Evolutionary conservation across 2,113 vertebrate species (phyloP).

Genomic region (Tiliqua scincoides): DNA sequence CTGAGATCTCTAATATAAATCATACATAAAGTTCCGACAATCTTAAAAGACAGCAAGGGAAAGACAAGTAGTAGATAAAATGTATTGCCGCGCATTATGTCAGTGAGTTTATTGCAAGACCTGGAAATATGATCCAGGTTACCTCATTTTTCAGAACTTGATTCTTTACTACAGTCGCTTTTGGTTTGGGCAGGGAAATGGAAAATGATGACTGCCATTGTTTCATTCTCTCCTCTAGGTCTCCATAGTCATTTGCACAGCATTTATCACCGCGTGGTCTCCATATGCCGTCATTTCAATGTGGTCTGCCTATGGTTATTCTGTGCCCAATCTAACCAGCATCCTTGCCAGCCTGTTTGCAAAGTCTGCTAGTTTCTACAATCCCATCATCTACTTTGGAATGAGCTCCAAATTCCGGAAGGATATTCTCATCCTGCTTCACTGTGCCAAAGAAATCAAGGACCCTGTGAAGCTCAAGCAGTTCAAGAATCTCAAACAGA

Average conservation of each 20-base stretch:
- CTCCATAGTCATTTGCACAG: conserved; percentile 84
- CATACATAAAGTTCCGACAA: not conserved
- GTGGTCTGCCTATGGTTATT: conserved; percentile 81
- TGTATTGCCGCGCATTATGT: not conserved
- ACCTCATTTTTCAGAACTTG: not conserved
- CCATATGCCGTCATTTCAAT: conserved; percentile 87
- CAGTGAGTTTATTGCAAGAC: not conserved
- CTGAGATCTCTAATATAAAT: not conserved
- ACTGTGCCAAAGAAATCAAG: conserved; percentile 72
- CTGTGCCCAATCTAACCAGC: conserved; percentile 80
- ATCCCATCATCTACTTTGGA: conserved; percentile 85
- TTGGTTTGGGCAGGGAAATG: conserved; percentile 2
- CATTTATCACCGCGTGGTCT: conserved; percentile 84
- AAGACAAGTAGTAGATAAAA: not conserved
- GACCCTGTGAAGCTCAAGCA: conserved; percentile 79
- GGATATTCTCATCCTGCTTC: conserved; percentile 75
- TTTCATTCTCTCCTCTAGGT: conserved; percentile 64
- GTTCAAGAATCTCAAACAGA: conserved; percentile 79
- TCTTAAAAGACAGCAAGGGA: not conserved
- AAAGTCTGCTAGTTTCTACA: conserved; percentile 87
- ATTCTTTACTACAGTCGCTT: conserved; percentile 13
- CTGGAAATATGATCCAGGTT: not conserved
- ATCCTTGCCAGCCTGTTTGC: conserved; percentile 83
- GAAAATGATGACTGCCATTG: not conserved
- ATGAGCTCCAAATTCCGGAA: conserved; percentile 86